Evolutionary conservation across 1,140 invertebrate species (phyloP).

Genomic region (Chymomyza costata): DNA sequence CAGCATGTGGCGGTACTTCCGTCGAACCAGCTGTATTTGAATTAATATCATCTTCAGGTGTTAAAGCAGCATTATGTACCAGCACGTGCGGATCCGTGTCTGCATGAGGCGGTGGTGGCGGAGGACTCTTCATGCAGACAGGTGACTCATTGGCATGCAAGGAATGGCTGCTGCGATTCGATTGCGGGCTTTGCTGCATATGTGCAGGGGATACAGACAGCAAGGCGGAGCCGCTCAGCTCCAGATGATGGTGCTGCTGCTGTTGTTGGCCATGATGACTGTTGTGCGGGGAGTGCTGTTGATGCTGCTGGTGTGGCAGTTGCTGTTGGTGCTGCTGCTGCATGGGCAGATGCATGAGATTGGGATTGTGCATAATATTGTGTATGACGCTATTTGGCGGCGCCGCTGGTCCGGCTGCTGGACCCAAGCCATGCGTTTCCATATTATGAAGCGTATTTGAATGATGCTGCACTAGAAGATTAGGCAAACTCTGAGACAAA

Average conservation of each 20-base stretch:
- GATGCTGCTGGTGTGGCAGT: conserved; percentile 30
- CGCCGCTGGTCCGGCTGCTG: conserved; percentile 7
- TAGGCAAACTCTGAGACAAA: conserved; percentile 50
- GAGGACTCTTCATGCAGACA: conserved; percentile 41
- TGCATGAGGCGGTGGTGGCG: conserved; percentile 22
- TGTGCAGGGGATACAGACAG: conserved; percentile 46
- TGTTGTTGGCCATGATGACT: conserved; percentile 37
- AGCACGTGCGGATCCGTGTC: conserved; percentile 36
- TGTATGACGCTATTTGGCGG: conserved; percentile 43
- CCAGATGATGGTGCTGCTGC: conserved; percentile 35
- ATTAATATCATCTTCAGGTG: conserved; percentile 18
- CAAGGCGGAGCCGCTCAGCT: conserved; percentile 32
- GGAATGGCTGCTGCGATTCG: conserved; percentile 56
- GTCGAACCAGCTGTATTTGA: conserved; percentile 31
- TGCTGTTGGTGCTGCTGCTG: conserved; percentile 25
- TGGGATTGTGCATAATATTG: conserved; percentile 63
- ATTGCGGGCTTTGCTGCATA: conserved; percentile 58
- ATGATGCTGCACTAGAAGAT: conserved; percentile 62
- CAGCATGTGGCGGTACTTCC: conserved; percentile 27
- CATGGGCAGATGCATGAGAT: conserved; percentile 61
- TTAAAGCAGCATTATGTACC: background rate
- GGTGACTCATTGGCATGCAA: conserved; percentile 47
- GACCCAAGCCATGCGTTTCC: conserved; percentile 42
- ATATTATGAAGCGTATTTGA: conserved; percentile 26
- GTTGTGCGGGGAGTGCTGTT: conserved; percentile 31